Evolutionary conservation across 2,888 invertebrate genomes (phyloP), one percentile per base, ranked within the genome.

Genomic region (Clunio marinus): DNA sequence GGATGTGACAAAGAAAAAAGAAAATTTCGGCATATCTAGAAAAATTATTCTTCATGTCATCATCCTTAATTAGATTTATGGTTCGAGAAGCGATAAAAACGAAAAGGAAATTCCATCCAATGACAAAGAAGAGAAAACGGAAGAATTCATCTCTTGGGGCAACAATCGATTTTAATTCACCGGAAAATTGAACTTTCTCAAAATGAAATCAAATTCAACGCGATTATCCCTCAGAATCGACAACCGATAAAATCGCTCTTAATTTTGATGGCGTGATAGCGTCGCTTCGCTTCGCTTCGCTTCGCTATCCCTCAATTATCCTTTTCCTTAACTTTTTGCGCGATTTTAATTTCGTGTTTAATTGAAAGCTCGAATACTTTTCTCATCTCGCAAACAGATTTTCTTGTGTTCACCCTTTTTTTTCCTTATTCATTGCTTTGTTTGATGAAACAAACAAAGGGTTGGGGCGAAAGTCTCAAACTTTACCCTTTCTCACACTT

Each of bases 11-110:
- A 59, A n/a, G 37, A 35, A 37, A 60, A 57, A 27, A 57, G 27
- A 60, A 4, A 24, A 37, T 58, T 58, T 28, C 28, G n/a, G 41
- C 10, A 5, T n/a, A 41, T 15, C 41, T 10, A 41, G 13, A 60
- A 41, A 60, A 60, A 32, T 27, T 60, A 37, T 60, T 60, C 24
- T 13, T 35, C n/a, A n/a, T 60, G 60, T 60, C 60, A 60, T 60
- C 60, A 25, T 20, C 24, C 37, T 60, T 60, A 60, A 60, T 60
- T 60, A 60, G 60, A 60, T 60, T 60, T 60, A 51, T 51, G 51
- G n/a, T 2, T 51, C 22, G 22, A 20, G 17, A 2, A 8, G n/a
- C 20, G 51, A 51, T 10, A 32, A 4, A 32, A 4, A n/a, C n/a
- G n/a, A n/a, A n/a, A n/a, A n/a, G n/a, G n/a, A n/a, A n/a, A n/a